phyloP scores from a whole-genome alignment of 1,140 invertebrate species.

The Leptinotarsa undecemlineata region DNA sequence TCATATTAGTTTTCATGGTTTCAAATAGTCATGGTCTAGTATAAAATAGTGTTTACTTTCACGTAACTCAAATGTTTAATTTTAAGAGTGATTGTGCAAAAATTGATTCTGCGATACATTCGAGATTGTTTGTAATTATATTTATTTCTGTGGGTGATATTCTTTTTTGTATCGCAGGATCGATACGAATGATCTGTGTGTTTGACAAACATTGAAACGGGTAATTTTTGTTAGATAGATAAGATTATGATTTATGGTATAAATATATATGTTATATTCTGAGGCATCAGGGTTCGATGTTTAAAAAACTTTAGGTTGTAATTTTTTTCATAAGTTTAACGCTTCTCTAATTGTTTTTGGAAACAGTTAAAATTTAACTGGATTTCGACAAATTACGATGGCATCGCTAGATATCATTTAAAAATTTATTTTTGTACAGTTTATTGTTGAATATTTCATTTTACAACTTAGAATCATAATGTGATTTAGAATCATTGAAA shows the following conservation, averaged over 20 bases:
- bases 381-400: no score
- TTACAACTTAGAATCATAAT: no score
- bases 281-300: conserved; percentile 42
- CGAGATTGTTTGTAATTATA: conserved; percentile 30
- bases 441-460: no score
- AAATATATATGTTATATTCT: conserved; percentile 25
- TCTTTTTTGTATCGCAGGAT: conserved; percentile 23
- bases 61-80: no score
- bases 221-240: conserved; percentile 23
- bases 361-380: conserved; percentile 14
- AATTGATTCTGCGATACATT: conserved; percentile 20
- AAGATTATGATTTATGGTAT: conserved; percentile 4
- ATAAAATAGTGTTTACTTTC: no score
- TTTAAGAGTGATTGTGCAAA: neutral
- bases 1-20: no score
- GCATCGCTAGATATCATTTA: no score
- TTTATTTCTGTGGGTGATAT: conserved; percentile 33
- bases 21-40: no score
- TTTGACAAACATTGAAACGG: conserved; percentile 18
- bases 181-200: conserved; percentile 14
- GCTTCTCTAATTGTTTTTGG: neutral
- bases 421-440: no score
- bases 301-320: conserved; percentile 34
- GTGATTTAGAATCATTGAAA: no score
- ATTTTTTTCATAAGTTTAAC: conserved; percentile 14